These are phyloP conservation scores for Tetraneura akinire DNA, from an alignment of 1,140 invertebrate species.

Conservation along the genomic window DNA sequence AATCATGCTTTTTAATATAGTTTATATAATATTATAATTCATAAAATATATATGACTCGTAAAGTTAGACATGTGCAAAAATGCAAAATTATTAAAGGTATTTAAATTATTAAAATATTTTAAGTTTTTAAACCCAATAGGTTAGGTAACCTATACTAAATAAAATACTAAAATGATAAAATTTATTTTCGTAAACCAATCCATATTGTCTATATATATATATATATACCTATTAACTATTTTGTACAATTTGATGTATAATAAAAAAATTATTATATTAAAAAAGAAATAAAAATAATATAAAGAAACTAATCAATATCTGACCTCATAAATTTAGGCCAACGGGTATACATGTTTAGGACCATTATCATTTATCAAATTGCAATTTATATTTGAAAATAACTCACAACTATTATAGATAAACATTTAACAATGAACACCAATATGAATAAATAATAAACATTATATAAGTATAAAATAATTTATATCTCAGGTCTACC, in stretches of 20 bases:
- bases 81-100: no score
- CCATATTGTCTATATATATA: background rate
- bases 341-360: background rate
- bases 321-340: background rate
- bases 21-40: no score
- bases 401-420: background rate
- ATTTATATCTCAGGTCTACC: no score
- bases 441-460: background rate
- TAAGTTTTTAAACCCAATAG: no score
- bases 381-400: background rate
- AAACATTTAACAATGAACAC: background rate
- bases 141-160: no score
- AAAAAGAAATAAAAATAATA: slow-evolving; percentile 7
- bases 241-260: slow-evolving; percentile 1
- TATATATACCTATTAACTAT: no score
- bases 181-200: background rate
- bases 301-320: slow-evolving; percentile 7
- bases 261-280: background rate
- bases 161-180: no score
- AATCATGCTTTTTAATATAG: no score
- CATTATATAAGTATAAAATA: no score
- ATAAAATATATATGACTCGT: no score
- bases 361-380: background rate
- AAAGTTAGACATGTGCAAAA: no score
- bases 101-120: no score